Base-by-base conservation (phyloP, 2,797 vertebrate species). In the Erpetoichthys calabaricus region DNA sequence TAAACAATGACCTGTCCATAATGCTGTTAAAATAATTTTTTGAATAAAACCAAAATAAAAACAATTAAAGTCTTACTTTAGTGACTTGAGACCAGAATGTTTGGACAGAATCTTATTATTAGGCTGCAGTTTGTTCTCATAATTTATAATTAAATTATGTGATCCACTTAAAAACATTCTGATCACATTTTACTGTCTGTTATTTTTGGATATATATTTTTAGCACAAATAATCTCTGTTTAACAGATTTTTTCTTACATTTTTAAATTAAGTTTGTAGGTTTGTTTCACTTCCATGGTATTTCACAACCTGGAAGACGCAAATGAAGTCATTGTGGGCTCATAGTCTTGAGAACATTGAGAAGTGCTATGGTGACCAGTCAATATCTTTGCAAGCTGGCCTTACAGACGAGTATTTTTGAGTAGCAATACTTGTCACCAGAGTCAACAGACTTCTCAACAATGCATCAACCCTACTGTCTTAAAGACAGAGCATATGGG, bases 81-180 rank as follows among this genome's bases (percentile, higher is more conserved):
- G 7, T 60, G 45, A 60, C 51, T 50, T 51, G 42, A 56, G 47
- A 44, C 43, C 44, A 51, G 53, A 51, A 56, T 45, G 25, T 25
- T 25, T 25, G 25, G 25, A 25, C 73, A 84, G 82, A 78, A 76
- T 85, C 80, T 81, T 79, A 80, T 75, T 81, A 80, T 82, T 79
- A 80, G 25, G 25, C 25, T 77, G 75, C 83, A 77, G 79, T 77
- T 69, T 60, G 50, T 66, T 64, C 76, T 67, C 72, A 71, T 54
- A 7, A 7, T 25, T 43, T 45, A 25, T 42, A 43, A 7, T 54
- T 42, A 54, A 54, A 68, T 54, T 6, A 42, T 61, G 42, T 71
- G 70, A 70, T 73, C 66, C 62, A 66, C 68, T 65, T 74, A 66
- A 72, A 75, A 73, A 71, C 65, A 69, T 68, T 57, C 68, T 73